Evolutionary conservation across 30 jellyfish, hydroid and myxozoan genomes (phyloP).

Genomic region (Pelagia noctiluca): DNA sequence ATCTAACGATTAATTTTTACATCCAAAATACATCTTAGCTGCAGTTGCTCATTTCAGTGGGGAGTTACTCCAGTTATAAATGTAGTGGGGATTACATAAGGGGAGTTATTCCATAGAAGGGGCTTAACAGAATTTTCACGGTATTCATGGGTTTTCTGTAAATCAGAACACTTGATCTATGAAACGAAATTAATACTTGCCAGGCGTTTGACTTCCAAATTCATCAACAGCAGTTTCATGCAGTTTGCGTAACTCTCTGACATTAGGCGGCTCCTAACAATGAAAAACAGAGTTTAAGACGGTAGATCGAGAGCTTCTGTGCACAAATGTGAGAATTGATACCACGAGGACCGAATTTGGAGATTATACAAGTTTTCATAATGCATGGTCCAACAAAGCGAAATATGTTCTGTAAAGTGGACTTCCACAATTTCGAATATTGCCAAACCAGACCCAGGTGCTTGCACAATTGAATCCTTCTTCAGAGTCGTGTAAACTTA

Average conservation of each 20-base stretch:
- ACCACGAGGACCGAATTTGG: too few relatives aligned
- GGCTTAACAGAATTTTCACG: too few relatives aligned
- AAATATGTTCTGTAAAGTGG: neutral
- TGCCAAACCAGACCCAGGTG: too few relatives aligned
- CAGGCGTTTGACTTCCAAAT: slow-evolving; percentile 44
- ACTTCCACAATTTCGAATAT: neutral
- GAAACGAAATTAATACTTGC: slow-evolving; percentile 5
- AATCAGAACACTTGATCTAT: neutral
- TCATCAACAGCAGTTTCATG: slow-evolving; percentile 45
- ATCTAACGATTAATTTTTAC: too few relatives aligned
- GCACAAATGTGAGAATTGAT: neutral
- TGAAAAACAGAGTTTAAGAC: neutral
- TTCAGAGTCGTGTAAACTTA: too few relatives aligned
- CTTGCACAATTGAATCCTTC: too few relatives aligned
- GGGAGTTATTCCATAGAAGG: too few relatives aligned
- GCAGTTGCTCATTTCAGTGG: too few relatives aligned
- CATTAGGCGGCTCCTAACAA: slow-evolving; percentile 37
- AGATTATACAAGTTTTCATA: neutral
- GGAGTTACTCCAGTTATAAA: too few relatives aligned
- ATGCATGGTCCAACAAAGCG: neutral
- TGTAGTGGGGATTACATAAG: too few relatives aligned
- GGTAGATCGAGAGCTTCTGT: neutral
- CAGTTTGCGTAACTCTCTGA: slow-evolving; percentile 29
- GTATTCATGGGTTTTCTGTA: neutral
- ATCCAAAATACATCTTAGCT: too few relatives aligned